Percentiles rank a stretch among this genome's conserved stretches.
Evolutionary conservation across 2,888 invertebrate species (phyloP).

Genomic region (Exocentrus adspersus): DNA sequence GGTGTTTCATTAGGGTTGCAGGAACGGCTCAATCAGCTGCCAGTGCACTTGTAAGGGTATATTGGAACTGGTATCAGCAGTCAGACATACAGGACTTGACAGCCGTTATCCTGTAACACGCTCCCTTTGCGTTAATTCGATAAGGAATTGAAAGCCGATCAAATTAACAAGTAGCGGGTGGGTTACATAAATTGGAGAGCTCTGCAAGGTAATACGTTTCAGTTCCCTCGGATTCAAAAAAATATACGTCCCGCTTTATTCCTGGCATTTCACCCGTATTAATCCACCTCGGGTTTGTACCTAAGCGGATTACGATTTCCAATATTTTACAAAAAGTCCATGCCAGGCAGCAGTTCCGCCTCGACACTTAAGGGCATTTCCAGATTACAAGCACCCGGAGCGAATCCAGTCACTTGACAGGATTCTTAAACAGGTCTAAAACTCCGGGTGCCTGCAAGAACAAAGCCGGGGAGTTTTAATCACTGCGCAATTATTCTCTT

Average conservation of each 20-base stretch:
- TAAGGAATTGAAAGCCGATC: conserved; percentile 15
- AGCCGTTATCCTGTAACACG: conserved; percentile 12
- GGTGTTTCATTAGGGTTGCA: background rate
- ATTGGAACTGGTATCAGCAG: background rate
- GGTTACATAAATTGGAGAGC: background rate
- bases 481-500: conserved; percentile 33
- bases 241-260: background rate
- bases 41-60: conserved; percentile 7
- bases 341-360: background rate
- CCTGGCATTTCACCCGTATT: background rate
- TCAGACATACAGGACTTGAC: conserved; percentile 14
- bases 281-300: background rate
- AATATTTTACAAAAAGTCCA: background rate
- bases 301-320: background rate
- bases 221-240: too few species aligned
- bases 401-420: conserved; percentile 10
- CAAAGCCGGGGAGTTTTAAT: conserved; percentile 41
- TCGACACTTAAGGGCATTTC: background rate
- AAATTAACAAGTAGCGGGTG: conserved; percentile 8
- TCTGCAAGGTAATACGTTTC: too few species aligned
- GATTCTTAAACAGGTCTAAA: conserved; percentile 10
- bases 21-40: background rate
- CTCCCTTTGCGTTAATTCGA: conserved; percentile 14
- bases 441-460: conserved; percentile 15
- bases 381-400: conserved; percentile 10